Percentiles rank a stretch among this genome's conserved stretches.
Evolutionary conservation across 2,113 vertebrate species (phyloP).

Genomic region (Ovis aries): ARS-UI_Ramb_v3.0 NC_056069.1:33851001-33851500

Average conservation of each 20-base stretch:
- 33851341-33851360: neutral
- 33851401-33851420: neutral
- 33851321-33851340: neutral
- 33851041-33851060: neutral
- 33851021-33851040: neutral
- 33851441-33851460: neutral
- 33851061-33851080: neutral
- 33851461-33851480: neutral
- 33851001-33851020: neutral
- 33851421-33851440: neutral
- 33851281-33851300: neutral
- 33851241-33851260: neutral
- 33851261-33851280: neutral
- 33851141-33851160: neutral
- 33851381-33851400: neutral
- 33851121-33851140: neutral
- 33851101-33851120: neutral
- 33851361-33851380: neutral
- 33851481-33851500: neutral
- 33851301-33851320: neutral
- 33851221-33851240: neutral
- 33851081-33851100: neutral
- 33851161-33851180: neutral
- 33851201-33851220: neutral
- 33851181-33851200: neutral